Base-by-base conservation (phyloP, 2,888 invertebrate species). In the Dynastes tityus region DNA sequence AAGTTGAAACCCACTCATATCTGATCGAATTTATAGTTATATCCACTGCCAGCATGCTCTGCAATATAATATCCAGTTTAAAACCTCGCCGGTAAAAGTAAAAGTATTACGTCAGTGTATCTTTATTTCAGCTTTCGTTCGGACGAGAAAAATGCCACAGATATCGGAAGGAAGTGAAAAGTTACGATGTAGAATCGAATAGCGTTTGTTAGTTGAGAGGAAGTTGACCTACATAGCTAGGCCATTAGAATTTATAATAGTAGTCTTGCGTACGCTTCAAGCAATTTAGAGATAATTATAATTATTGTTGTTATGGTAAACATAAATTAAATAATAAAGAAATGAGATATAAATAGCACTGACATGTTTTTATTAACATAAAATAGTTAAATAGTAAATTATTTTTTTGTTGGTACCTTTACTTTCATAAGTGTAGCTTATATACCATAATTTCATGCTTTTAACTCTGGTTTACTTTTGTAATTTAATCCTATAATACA, bases 161-260 rank as follows among this genome's bases (percentile, higher is more conserved):
- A 55, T 58, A 58, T 27, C 55, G 55, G 55, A 58, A 58, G 55
- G 55, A 58, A 58, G 55, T 58, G 55, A 58, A 58, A 58, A n/a
- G 55, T 22, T 58, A 16, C 55, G 22, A 22, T 22, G 2, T 16
- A 6, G 22, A 58, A 16, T 58, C 55, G 55, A 58, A 58, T 22
- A 16, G 13, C n/a, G 22, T 58, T 58, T 16, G 22, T 58, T 58
- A 58, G 32, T 37, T 37, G 32, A 5, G 55, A 58, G 55, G 55
- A 16, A 22, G 22, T 22, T 58, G 55, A 58, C 55, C 55, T 22
- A 58, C 55, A 22, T 58, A 22, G n/a, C 22, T 58, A 58, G 22
- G 22, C 16, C 22, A 58, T 16, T 37, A 5, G 32, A 45, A 11
- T 0, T 45, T 8, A 45, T 45, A 22, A 22, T 22, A 22, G 22